phyloP scores from a whole-genome alignment of 2,888 invertebrate species.

The Parnassius apollo region DNA sequence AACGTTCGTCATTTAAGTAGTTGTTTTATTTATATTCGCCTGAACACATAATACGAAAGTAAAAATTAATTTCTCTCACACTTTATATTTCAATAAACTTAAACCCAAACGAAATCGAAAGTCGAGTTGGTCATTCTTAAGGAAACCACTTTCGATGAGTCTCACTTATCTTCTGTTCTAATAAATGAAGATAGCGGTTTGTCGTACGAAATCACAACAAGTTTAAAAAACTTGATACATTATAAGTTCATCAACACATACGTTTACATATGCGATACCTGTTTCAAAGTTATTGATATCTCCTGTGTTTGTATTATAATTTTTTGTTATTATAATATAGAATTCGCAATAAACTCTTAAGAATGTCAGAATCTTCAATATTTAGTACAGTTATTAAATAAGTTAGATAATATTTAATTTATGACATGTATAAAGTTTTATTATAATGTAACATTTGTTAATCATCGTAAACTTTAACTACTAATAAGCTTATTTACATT shows the following conservation, averaged over 20 bases:
- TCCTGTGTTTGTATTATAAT: too few relatives aligned
- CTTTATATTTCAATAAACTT: conserved; percentile 28
- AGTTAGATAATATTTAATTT: too few relatives aligned
- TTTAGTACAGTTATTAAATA: too few relatives aligned
- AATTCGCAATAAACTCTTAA: too few relatives aligned
- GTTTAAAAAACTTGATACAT: conserved; percentile 22
- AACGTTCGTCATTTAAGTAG: too few relatives aligned
- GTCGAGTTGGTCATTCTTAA: conserved; percentile 28
- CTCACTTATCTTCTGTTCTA: conserved; percentile 20
- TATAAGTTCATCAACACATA: conserved; percentile 18
- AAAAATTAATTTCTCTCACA: conserved; percentile 15
- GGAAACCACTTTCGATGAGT: conserved; percentile 39
- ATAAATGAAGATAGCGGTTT: conserved; percentile 15
- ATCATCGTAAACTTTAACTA: too few relatives aligned
- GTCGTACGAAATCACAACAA: conserved; percentile 1
- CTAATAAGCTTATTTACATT: too few relatives aligned
- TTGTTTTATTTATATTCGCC: neutral
- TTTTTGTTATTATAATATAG: too few relatives aligned
- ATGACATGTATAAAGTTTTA: too few relatives aligned
- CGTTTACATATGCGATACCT: neutral
- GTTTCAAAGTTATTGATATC: too few relatives aligned
- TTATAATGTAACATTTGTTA: too few relatives aligned
- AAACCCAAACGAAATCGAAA: conserved; percentile 37
- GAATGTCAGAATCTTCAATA: too few relatives aligned
- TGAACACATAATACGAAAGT: conserved; percentile 1